Base-by-base conservation (phyloP, 2,797 vertebrate species). In the Rhyacichthys aspro region DNA sequence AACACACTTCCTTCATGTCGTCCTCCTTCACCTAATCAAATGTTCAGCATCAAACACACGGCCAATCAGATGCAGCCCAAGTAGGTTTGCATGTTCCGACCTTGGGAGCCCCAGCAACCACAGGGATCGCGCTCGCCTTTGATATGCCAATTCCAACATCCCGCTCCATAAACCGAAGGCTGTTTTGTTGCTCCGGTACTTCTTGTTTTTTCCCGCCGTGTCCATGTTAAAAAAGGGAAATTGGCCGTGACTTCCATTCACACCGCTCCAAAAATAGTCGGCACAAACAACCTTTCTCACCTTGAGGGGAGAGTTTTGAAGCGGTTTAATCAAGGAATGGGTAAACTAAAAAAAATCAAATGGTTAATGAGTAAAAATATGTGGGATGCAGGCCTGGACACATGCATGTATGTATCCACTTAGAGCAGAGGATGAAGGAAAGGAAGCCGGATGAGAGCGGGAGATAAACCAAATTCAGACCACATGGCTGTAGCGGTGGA, bases 381-480 rank as follows among this genome's bases (percentile, higher is more conserved):
- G 55, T 1, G 1, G 46, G 10, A 39, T 66, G 11, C 28, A 16
- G 18, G 36, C 55, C 67, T 43, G 70, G 69, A 81, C 80, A 73
- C 59, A 50, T 62, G 77, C 63, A 76, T 70, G 87, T 38, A 82
- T 90, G 84, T 74, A 85, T 84, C 83, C 86, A 89, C 82, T 89
- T 87, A 86, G 67, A 66, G 69, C 3, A 15, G 42, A 66, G 73
- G 63, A 50, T 14, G 71, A 66, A 75, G 83, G 76, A 83, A 58
- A 87, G 87, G 84, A 87, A 86, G 84, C 78, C 70, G 80, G 90
- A 89, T 89, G 80, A 70, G 70, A 83, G 63, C 55, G 55, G 58
- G 10, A 87, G 86, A 88, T 87, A 88, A 88, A 83, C 72, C 86
- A 89, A 92, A 93, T 84, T 76, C 86, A 87, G 87, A 91, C 86